These are phyloP conservation scores for Amblyraja radiata DNA, from an alignment of 2,797 vertebrate species.

Conservation along the genomic window DNA sequence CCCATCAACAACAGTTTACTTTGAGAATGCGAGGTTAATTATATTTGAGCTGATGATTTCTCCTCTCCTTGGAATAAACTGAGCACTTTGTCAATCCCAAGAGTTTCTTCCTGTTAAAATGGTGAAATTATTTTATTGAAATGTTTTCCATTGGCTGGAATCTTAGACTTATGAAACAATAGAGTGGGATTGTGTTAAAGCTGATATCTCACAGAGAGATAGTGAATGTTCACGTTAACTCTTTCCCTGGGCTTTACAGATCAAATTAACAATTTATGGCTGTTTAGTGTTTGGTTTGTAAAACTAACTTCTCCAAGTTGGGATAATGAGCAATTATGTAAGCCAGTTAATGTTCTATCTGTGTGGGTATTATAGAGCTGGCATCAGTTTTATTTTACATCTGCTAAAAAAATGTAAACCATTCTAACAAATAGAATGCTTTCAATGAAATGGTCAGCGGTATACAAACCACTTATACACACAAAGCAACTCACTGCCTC, in stretches of 20 bases:
- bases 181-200: constrained; percentile 51
- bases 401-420: not conserved
- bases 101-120: constrained; percentile 62
- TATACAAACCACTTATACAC: not conserved
- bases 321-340: constrained; percentile 13
- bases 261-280: not conserved
- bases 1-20: constrained; percentile 71
- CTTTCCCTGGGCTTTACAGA: constrained; percentile 10
- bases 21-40: constrained; percentile 93
- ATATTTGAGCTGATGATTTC: constrained; percentile 79
- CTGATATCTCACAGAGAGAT: constrained; percentile 11
- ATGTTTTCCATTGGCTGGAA: constrained; percentile 65
- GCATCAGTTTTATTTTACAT: not conserved
- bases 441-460: no score
- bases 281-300: not conserved
- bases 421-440: not conserved
- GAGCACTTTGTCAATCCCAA: constrained; percentile 62
- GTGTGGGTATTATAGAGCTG: not conserved
- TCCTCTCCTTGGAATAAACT: constrained; percentile 66
- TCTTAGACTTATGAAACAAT: constrained; percentile 57
- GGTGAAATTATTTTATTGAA: constrained; percentile 70
- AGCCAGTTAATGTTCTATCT: not conserved
- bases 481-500: no score
- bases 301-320: not conserved
- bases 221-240: not conserved